phyloP scores from a whole-genome alignment of 2,113 vertebrate genomes.

The Microcebus griseorufus region DNA sequence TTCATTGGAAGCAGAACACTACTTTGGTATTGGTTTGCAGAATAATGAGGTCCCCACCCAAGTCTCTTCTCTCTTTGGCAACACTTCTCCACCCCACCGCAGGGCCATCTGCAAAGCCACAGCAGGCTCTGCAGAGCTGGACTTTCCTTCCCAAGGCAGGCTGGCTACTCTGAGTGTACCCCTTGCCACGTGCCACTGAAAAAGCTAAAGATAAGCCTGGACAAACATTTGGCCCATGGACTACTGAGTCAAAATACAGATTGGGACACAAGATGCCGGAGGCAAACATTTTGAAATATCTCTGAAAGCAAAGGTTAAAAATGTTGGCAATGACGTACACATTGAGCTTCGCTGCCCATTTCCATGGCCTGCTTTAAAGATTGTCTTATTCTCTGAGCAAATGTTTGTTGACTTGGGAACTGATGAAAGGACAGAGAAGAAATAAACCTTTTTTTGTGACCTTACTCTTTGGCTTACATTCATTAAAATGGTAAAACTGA shows the following conservation, averaged over 20 bases:
- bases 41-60: background rate
- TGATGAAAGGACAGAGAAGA: constrained; percentile 19
- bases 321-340: background rate
- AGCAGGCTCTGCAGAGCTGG: background rate
- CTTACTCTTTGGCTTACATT: constrained; percentile 38
- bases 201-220: background rate
- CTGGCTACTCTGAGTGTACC: background rate
- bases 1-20: background rate
- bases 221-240: background rate
- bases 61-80: background rate
- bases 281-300: constrained; percentile 50
- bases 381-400: constrained; percentile 10
- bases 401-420: constrained; percentile 40
- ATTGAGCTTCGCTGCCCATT: background rate
- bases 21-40: background rate
- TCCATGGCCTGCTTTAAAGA: constrained; percentile 39
- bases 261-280: background rate
- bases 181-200: background rate
- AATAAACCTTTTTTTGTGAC: constrained; percentile 23
- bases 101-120: background rate
- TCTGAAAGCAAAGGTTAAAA: constrained; percentile 60
- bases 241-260: background rate
- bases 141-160: background rate
- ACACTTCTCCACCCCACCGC: background rate
- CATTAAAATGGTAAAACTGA: constrained; percentile 52